Conservation (phyloP, 2,113 vertebrate species). For the Oncorhynchus keta region DNA sequence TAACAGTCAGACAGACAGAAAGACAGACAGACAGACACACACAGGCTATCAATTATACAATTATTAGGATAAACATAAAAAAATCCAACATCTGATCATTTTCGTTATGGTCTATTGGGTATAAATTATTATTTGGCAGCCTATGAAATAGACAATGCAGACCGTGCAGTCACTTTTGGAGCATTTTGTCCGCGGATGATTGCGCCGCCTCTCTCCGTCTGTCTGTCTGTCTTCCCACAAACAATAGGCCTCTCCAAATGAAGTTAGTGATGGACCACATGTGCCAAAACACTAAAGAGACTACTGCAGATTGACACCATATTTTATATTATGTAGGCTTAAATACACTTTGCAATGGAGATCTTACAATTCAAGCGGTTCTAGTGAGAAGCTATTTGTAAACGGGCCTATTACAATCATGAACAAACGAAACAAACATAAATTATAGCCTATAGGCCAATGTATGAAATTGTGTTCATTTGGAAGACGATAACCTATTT, state of each 20-base stretch:
- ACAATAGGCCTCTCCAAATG: constrained; percentile 57
- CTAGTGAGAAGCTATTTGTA: too few relatives aligned
- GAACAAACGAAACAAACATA: not conserved
- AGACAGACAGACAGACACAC: too few relatives aligned
- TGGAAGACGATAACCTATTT: not conserved
- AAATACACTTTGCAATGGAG: too few relatives aligned
- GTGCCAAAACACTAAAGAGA: constrained; percentile 52
- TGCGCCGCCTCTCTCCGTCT: constrained; percentile 2
- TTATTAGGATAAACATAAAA: too few relatives aligned
- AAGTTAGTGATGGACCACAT: constrained; percentile 67
- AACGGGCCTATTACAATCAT: too few relatives aligned
- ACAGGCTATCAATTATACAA: too few relatives aligned
- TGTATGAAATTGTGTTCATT: not conserved
- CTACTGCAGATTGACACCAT: not conserved
- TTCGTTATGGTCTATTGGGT: not conserved
- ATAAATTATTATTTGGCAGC: not conserved
- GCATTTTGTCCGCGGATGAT: constrained; percentile 3
- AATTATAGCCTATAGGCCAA: not conserved
- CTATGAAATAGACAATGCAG: not conserved
- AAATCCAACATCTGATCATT: too few relatives aligned
- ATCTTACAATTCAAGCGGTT: too few relatives aligned
- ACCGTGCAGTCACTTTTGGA: not conserved
- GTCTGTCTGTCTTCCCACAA: constrained; percentile 17
- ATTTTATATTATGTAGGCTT: constrained; percentile 18
- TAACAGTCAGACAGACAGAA: too few relatives aligned